Base-by-base conservation (phyloP, 2,113 vertebrate species). In the Tringa solitaria region DNA sequence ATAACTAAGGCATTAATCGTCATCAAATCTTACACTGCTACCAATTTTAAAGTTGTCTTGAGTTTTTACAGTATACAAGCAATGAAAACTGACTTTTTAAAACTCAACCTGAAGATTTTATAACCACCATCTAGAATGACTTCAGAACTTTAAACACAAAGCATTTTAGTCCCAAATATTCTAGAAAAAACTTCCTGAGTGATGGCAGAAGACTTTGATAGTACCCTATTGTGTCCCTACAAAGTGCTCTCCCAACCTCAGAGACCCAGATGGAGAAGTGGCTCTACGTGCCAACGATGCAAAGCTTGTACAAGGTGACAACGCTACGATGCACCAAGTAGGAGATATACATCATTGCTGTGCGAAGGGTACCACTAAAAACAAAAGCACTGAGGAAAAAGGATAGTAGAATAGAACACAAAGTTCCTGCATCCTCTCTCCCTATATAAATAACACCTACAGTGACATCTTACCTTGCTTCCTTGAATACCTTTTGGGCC, bases 401-500 rank as follows among this genome's bases (percentile, higher is more conserved):
- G 5, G 19, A 77, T 0, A 5, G 20, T 10, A 27, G 5, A 48
- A 6, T 22, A 33, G 9, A 57, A 90, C 80, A 89, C 15, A 86
- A 73, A 64, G 28, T 64, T 92, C 82, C 63, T 57, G n/a, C 54
- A 69, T 37, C 9, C 13, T 84, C 69, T 74, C n/a, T 87, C 30
- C 57, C 28, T 80, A 18, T 39, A 69, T 61, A 88, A 93, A 93
- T 41, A 70, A 48, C 18, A 75, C 15, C 51, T 19, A 72, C 46
- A 78, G n/a, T n/a, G n/a, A 9, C 21, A 54, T 24, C 96, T 98
- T 98, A 99, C 99, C 98, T 99, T 99, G 75, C 96, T 96, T 93
- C 98, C 99, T 92, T 97, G 76, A 87, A 97, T 94, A n/a, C 99
- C 99, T 75, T 98, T 98, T 0, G 85, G 96, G 21, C 99, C 99